Percentiles rank a stretch among this genome's conserved stretches.
Conservation (phyloP, 2,113 vertebrate genomes). For the Xiphophorus maculatus region DNA sequence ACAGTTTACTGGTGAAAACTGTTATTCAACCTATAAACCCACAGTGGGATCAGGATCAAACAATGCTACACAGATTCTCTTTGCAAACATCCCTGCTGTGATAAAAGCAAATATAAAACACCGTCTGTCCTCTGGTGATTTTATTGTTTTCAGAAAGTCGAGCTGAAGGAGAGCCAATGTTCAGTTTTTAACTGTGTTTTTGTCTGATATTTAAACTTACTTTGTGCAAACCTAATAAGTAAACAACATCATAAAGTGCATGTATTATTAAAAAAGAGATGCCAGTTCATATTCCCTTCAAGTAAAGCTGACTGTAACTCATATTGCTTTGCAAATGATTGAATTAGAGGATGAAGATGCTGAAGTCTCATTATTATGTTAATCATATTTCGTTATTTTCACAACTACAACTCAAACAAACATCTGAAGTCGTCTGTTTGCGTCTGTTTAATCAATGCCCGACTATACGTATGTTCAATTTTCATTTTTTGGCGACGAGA, state of each 20-base stretch:
- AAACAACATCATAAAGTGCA: slow-evolving; percentile 54
- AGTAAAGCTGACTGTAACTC: slow-evolving; percentile 37
- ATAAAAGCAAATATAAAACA: slow-evolving; percentile 36
- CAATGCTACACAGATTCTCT: slow-evolving; percentile 28
- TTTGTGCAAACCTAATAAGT: slow-evolving; percentile 53
- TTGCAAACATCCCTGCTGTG: slow-evolving; percentile 43
- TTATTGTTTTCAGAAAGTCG: slow-evolving; percentile 49
- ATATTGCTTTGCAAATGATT: slow-evolving; percentile 55
- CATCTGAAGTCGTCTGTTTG: slow-evolving; percentile 16
- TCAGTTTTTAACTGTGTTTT: slow-evolving; percentile 64
- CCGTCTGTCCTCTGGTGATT: slow-evolving; percentile 35
- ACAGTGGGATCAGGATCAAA: not conserved
- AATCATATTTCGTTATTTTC: slow-evolving; percentile 40
- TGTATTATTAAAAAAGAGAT: slow-evolving; percentile 65
- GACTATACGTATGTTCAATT: not conserved
- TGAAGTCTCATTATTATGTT: slow-evolving; percentile 47
- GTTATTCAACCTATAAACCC: not conserved
- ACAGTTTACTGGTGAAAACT: not conserved
- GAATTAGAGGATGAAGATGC: slow-evolving; percentile 41
- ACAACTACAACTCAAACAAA: slow-evolving; percentile 30
- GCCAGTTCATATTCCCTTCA: slow-evolving; percentile 46
- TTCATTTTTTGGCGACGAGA: no score
- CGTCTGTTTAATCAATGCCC: not conserved
- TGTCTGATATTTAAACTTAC: slow-evolving; percentile 69
- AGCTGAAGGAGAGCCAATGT: slow-evolving; percentile 41